These are phyloP conservation scores for Poeciliopsis occidentalis DNA, from an alignment of 2,113 vertebrate genomes.

Conservation along the genomic window DNA sequence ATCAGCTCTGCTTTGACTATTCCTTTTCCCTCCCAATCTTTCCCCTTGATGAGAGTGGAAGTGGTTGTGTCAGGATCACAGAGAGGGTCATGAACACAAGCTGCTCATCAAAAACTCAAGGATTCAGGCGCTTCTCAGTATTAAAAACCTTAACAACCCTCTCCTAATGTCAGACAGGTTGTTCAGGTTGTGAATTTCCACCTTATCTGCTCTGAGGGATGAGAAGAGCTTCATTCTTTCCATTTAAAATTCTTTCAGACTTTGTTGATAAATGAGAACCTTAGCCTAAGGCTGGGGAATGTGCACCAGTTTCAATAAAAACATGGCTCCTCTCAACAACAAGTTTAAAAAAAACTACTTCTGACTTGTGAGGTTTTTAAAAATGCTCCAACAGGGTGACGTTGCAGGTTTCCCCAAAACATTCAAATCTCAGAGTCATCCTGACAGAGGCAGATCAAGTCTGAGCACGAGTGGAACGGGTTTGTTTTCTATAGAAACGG, in stretches of 20 bases:
- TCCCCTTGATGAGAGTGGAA: background rate
- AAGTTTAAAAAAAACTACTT: background rate
- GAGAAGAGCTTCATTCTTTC: background rate
- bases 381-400: background rate
- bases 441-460: background rate
- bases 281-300: background rate
- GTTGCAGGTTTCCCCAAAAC: background rate
- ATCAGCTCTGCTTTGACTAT: too few relatives aligned
- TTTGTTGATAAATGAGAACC: too few relatives aligned
- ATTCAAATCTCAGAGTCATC: background rate
- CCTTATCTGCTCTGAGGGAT: background rate
- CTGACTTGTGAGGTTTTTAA: background rate
- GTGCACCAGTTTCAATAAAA: background rate
- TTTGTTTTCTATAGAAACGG: background rate
- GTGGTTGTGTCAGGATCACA: too few relatives aligned
- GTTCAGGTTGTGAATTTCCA: background rate
- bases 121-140: too few relatives aligned
- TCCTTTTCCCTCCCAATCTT: too few relatives aligned
- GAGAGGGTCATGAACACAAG: too few relatives aligned
- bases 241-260: background rate
- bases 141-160: too few relatives aligned
- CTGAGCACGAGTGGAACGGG: background rate
- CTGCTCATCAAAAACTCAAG: too few relatives aligned
- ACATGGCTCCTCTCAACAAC: background rate
- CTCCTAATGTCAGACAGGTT: background rate